Conservation (phyloP, 2,113 vertebrate genomes). For the Speoplatyrhinus poulsoni region DNA sequence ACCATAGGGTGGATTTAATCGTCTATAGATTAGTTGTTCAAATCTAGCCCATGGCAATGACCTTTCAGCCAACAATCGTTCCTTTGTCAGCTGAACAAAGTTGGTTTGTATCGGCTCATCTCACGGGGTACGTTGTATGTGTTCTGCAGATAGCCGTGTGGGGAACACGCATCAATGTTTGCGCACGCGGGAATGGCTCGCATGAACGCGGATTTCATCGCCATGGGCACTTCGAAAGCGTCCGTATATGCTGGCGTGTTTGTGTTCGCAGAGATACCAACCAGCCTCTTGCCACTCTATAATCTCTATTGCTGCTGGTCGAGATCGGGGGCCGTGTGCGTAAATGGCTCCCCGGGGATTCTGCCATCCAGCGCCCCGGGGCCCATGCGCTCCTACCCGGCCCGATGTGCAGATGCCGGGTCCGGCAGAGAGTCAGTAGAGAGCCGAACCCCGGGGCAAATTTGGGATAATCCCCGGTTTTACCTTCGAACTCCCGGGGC, state of each 20-base stretch:
- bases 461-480: conserved; percentile 67
- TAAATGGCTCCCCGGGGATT: conserved; percentile 47
- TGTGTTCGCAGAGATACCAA: conserved; percentile 70
- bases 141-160: conserved; percentile 55
- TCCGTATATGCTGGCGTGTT: conserved; percentile 9
- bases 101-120: conserved; percentile 65
- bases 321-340: not conserved
- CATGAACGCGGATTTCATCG: conserved; percentile 29
- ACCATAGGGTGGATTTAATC: conserved; percentile 15
- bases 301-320: conserved; percentile 32
- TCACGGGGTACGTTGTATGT: conserved; percentile 42
- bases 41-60: conserved; percentile 35
- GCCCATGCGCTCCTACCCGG: conserved; percentile 52
- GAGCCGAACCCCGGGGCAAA: conserved; percentile 64
- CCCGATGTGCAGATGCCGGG: conserved; percentile 58
- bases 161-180: conserved; percentile 47
- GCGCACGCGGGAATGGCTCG: not conserved
- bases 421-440: conserved; percentile 43
- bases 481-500: conserved; percentile 43
- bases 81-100: conserved; percentile 66
- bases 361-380: conserved; percentile 63
- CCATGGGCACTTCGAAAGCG: conserved; percentile 50
- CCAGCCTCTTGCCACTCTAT: conserved; percentile 61
- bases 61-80: conserved; percentile 58
- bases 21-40: conserved; percentile 2